Conservation (phyloP, 2,888 invertebrate genomes). For the Apodemia hepburni region DNA sequence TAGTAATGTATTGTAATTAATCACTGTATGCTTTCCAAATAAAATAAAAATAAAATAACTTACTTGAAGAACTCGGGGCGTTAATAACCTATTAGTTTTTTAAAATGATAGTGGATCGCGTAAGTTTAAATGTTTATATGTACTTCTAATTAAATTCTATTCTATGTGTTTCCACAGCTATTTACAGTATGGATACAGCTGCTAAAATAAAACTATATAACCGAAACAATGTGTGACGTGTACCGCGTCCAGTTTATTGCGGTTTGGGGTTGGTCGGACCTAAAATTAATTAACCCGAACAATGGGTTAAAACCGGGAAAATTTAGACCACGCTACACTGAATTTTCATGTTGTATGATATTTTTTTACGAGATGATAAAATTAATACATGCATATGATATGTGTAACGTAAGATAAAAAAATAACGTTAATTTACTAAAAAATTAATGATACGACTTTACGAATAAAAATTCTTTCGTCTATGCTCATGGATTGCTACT, state of each 20-base stretch:
- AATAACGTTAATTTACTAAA: too few species aligned
- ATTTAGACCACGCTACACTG: not conserved
- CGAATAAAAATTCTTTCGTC: too few species aligned
- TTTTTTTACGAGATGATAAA: not conserved
- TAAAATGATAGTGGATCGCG: too few species aligned
- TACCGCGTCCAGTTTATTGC: constrained; percentile 1
- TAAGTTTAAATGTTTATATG: too few species aligned
- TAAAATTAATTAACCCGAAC: constrained; percentile 7
- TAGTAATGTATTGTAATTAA: too few species aligned
- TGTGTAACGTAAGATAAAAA: too few species aligned
- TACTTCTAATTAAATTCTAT: not conserved
- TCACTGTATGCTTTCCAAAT: too few species aligned
- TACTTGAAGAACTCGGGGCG: too few species aligned
- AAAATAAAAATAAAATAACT: too few species aligned
- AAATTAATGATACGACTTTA: too few species aligned
- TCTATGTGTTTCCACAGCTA: not conserved
- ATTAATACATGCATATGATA: not conserved
- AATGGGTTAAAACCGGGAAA: constrained; percentile 5
- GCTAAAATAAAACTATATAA: constrained; percentile 8
- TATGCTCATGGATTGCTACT: too few species aligned
- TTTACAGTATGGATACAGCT: not conserved
- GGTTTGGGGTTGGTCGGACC: not conserved
- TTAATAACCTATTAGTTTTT: too few species aligned
- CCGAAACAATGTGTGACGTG: constrained; percentile 1
- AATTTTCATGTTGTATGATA: not conserved